A percentile compares a stretch with the other conserved stretches of the same genome.
phyloP scores from a whole-genome alignment of 2,797 vertebrate species.

The Carcharodon carcharias region DNA sequence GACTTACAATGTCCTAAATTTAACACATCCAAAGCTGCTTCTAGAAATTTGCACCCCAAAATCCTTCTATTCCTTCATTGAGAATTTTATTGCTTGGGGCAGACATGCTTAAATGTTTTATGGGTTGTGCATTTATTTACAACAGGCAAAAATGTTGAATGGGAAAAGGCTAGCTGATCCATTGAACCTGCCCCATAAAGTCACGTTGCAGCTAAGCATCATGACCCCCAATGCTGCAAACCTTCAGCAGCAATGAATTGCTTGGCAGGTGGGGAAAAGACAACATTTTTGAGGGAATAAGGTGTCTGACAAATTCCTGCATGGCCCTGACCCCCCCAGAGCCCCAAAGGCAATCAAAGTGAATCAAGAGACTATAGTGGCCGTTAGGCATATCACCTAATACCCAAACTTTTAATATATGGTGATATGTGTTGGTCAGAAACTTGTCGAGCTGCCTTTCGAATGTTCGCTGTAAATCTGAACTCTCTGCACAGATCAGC shows the following conservation, averaged over 20 bases:
- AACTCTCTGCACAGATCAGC: no score
- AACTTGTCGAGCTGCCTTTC: not conserved
- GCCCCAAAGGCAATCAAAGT: not conserved
- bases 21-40: not conserved
- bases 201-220: no score
- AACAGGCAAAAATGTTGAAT: not conserved
- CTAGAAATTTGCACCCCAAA: not conserved
- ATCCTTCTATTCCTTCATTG: not conserved
- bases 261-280: not conserved
- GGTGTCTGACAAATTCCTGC: no score
- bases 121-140: not conserved
- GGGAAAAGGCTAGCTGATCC: not conserved
- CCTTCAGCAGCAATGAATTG: not conserved
- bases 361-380: not conserved
- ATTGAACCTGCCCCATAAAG: no score
- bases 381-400: not conserved
- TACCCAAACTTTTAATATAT: not conserved
- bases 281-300: no score
- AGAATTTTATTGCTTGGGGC: not conserved
- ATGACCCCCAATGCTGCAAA: not conserved
- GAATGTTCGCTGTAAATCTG: not conserved
- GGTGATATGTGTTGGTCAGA: not conserved
- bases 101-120: not conserved
- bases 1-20: not conserved
- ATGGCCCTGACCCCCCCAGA: no score